Evolutionary conservation across 2,888 invertebrate species (phyloP).

Genomic region (Idaea aversata): DNA sequence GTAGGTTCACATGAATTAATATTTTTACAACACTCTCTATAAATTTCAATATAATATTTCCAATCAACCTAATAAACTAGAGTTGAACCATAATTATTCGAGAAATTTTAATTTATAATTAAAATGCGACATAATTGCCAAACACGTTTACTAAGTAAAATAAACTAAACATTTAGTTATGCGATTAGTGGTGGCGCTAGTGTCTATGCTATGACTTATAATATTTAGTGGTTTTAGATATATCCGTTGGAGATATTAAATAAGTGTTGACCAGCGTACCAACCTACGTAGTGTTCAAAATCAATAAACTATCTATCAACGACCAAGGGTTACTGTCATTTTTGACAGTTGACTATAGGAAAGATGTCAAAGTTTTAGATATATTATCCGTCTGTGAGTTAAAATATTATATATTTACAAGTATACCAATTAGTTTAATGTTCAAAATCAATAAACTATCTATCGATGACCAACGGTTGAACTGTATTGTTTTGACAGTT

Average conservation of each 20-base stretch:
- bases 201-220: background rate
- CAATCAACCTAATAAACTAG: background rate
- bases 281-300: too few relatives aligned
- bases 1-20: too few relatives aligned
- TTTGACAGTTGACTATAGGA: too few relatives aligned
- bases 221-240: background rate
- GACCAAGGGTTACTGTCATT: too few relatives aligned
- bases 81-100: background rate
- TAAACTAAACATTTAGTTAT: slow-evolving; percentile 32
- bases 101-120: background rate
- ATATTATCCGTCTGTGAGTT: too few relatives aligned
- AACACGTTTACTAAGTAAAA: background rate
- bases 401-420: too few relatives aligned
- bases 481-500: too few relatives aligned
- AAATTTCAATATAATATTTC: background rate
- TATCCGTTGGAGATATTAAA: background rate
- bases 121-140: slow-evolving; percentile 1
- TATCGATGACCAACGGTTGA: too few relatives aligned
- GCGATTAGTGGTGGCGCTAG: background rate
- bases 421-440: too few relatives aligned
- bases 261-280: background rate
- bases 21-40: background rate
- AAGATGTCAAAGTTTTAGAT: too few relatives aligned
- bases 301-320: too few relatives aligned
- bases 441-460: too few relatives aligned